These are phyloP conservation scores for Oopsacas minuta DNA, from an alignment of 37 sponge, comb jelly and placozoan species.

Conservation along the genomic window DNA sequence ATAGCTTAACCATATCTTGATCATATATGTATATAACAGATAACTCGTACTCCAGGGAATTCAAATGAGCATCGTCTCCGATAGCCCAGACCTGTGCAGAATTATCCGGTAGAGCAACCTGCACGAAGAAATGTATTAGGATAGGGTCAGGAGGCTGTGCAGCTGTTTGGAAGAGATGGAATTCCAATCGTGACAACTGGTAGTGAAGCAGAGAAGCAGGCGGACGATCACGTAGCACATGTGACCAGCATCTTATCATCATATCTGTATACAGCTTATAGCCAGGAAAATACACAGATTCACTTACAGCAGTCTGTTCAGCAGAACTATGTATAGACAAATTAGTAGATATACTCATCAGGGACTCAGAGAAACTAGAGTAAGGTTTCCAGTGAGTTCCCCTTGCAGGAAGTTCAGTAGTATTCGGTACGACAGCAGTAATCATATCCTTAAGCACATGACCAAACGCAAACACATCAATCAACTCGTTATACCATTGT, in stretches of 20 bases:
- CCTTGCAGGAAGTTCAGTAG: background rate
- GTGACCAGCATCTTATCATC: background rate
- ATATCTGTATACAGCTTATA: background rate
- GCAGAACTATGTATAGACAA: background rate
- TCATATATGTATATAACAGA: background rate
- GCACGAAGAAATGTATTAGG: background rate
- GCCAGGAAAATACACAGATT: background rate
- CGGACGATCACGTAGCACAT: background rate
- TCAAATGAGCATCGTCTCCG: background rate
- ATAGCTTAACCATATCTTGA: background rate
- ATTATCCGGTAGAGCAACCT: background rate
- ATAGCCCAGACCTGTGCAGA: background rate
- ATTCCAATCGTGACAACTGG: background rate
- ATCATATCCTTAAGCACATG: background rate
- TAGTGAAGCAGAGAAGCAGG: background rate
- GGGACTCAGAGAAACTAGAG: background rate
- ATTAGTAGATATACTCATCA: background rate
- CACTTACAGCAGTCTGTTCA: background rate
- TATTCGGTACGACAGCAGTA: background rate
- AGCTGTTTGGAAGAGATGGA: slow-evolving; percentile 1
- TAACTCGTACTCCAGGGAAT: background rate
- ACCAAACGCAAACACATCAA: slow-evolving; percentile 1
- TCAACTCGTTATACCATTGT: background rate
- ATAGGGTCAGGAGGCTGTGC: background rate
- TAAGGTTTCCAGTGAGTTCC: background rate